Evolutionary conservation across 2,113 vertebrate species (phyloP), one percentile per base, ranked within the genome.

Genomic region (Pionites leucogaster): DNA sequence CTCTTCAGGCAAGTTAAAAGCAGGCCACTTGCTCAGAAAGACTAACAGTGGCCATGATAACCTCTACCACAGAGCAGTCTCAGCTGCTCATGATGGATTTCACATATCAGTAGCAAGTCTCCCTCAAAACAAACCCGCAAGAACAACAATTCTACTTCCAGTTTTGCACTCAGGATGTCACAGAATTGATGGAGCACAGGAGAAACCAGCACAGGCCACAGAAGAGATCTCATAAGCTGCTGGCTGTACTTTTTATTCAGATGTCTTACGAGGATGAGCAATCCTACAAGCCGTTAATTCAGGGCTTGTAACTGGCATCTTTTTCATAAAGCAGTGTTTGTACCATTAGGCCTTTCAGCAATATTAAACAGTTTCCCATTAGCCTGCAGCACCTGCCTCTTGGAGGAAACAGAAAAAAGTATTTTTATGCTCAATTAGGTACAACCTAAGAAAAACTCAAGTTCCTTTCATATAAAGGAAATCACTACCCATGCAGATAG

Each of bases 321-420:
- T 49, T 77, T 62, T 55, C 50, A 52, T 28, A 82, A 81, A 81
- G 57, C 41, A 49, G 24, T 28, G 35, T 70, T 81, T 77, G 46
- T 64, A 86, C 76, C 68, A 53, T 46, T 8, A 39, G 68, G 82
- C 71, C 72, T 83, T 86, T 90, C 82, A 83, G 72, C 55, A 25
- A 5, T 42, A 80, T 62, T 57, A 80, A 85, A n/a, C 49, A 72
- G 60, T 8, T 78, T 13, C 42, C 63, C 50, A 31, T 52, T 68
- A 93, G 77, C 50, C 76, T 63, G 53, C 55, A 83, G 86, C 92
- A 94, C 88, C 88, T 92, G 86, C 59, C 52, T 81, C 91, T 80
- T 3, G 6, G 28, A 92, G 13, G 5, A 62, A 90, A 86, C 41
- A 35, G 31, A 17, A 59, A 63, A 41, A 88, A 60, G 52, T 47